Evolutionary conservation across 2,113 vertebrate species (phyloP), one percentile per base, ranked within the genome.

Genomic region (Gadus macrocephalus): DNA sequence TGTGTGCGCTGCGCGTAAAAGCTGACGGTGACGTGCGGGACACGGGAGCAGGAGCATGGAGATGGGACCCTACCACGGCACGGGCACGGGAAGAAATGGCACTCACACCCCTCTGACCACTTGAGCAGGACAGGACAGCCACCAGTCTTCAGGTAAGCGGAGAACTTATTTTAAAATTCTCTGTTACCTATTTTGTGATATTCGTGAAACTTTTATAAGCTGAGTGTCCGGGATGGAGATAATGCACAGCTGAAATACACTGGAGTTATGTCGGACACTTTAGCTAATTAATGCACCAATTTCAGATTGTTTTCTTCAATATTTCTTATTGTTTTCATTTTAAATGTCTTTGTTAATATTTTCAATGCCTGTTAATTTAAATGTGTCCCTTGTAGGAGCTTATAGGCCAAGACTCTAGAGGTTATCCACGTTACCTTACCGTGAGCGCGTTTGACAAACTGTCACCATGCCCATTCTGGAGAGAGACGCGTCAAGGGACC

Each of bases 391-490:
- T 55, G 35, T 11, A 11, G 64, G 28, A 15, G 58, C 65, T 53
- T 64, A 20, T 49, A 49, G 42, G 42, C 42, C 42, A 11, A 59
- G 27, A 11, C 67, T 75, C 53, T 12, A 66, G 16, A 31, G 66
- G 61, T 16, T 66, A 71, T 76, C 15, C 42, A 66, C 60, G 17
- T 49, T 56, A 31, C 63, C 73, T 75, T n/a, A 12, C 38, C 74
- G n/a, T 35, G 68, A 55, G 53, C 14, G 53, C 12, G 16, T 11
- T 55, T 55, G 53, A 55, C 53, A 15, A 49, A 66, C 64, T 62
- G 16, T 68, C 71, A 68, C 62, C 22, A 92, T 93, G 92, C 88
- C 89, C 5, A 75, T 87, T 74, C 55, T 84, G 70, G 73, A 86
- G 67, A 83, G 66, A 80, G 66, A 87, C 60, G 31, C 72, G 53